phyloP scores from a whole-genome alignment of 2,888 invertebrate genomes.

The Hedychridium roseum region DNA sequence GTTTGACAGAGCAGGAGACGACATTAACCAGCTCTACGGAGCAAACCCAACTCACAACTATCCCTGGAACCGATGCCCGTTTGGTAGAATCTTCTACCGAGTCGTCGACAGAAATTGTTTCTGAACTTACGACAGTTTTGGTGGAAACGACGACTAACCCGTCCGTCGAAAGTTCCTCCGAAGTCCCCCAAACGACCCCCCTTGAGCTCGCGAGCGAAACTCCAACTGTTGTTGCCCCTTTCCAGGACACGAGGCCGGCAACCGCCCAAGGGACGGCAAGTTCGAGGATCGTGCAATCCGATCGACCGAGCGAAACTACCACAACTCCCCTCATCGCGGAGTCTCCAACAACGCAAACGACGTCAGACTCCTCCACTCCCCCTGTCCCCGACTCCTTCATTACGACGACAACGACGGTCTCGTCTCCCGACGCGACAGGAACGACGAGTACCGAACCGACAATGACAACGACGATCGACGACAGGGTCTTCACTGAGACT shows the following conservation, averaged over 20 bases:
- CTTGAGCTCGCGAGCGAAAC: constrained; percentile 29
- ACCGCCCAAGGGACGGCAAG: constrained; percentile 63
- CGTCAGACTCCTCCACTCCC: constrained; percentile 23
- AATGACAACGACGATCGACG: constrained; percentile 15
- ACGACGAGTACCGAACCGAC: constrained; percentile 16
- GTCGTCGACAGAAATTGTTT: background rate
- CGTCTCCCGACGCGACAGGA: constrained; percentile 17
- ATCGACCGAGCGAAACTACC: constrained; percentile 31
- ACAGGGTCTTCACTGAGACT: constrained; percentile 10
- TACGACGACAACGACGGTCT: constrained; percentile 15
- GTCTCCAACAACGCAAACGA: constrained; percentile 12
- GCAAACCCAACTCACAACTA: constrained; percentile 1
- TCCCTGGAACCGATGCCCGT: background rate
- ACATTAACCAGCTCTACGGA: too few species aligned
- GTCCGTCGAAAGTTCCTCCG: background rate
- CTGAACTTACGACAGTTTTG: background rate
- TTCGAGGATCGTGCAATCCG: constrained; percentile 44
- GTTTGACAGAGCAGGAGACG: too few species aligned
- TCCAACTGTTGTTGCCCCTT: constrained; percentile 59
- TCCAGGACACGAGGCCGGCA: constrained; percentile 59
- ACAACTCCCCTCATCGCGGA: constrained; percentile 23
- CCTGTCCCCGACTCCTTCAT: constrained; percentile 17
- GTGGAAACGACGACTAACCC: constrained; percentile 5
- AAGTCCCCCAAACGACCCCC: constrained; percentile 15
- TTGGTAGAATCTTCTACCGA: background rate